These are phyloP conservation scores for Synchiropus splendidus DNA, from an alignment of 2,113 vertebrate genomes.

Conservation along the genomic window DNA sequence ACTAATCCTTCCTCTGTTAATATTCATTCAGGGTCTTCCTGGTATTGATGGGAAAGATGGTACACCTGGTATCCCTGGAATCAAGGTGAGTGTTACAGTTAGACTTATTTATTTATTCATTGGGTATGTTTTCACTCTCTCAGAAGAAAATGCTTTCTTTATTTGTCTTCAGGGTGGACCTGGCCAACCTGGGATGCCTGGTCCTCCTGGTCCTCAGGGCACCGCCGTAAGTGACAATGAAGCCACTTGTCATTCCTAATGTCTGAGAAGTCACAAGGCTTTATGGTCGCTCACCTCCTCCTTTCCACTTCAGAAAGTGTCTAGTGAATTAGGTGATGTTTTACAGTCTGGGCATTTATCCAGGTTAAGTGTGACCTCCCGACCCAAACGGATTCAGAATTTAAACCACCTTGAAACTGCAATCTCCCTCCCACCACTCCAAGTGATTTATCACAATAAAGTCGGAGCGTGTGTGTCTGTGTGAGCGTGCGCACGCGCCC, in stretches of 20 bases:
- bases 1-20: too few relatives aligned
- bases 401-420: conserved; percentile 68
- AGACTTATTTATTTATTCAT: too few relatives aligned
- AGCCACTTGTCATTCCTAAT: too few relatives aligned
- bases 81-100: conserved; percentile 71
- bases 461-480: conserved; percentile 11
- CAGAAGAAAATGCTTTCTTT: too few relatives aligned
- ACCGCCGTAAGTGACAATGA: conserved; percentile 82
- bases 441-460: conserved; percentile 67
- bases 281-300: too few relatives aligned
- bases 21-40: conserved; percentile 77
- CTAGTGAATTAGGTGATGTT: conserved; percentile 20
- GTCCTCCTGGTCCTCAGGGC: conserved; percentile 80
- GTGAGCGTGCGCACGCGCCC: conserved; percentile 6
- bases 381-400: conserved; percentile 54
- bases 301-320: conserved; percentile 1
- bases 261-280: too few relatives aligned
- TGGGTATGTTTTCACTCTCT: conserved; percentile 1
- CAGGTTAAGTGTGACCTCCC: conserved; percentile 47
- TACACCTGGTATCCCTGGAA: conserved; percentile 82
- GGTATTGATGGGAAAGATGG: conserved; percentile 97
- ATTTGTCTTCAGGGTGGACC: conserved; percentile 65
- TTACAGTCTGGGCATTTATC: conserved; percentile 47
- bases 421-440: conserved; percentile 28
- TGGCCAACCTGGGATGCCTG: conserved; percentile 77